Evolutionary conservation across 2,888 invertebrate species (phyloP).

Genomic region (Leucoptera coffeella): DNA sequence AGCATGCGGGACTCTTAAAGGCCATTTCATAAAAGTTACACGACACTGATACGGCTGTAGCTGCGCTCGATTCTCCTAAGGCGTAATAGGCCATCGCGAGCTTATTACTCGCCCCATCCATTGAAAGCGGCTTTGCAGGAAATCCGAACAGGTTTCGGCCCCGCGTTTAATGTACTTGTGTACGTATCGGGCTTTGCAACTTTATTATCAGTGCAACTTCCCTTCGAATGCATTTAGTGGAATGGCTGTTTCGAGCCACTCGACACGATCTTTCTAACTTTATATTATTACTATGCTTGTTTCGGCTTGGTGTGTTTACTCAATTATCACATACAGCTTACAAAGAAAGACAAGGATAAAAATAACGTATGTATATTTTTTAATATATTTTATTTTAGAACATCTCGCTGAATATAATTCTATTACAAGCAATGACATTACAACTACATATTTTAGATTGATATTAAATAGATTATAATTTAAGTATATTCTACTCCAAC

Average conservation of each 20-base stretch:
- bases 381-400: no score
- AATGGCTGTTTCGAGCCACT: constrained; percentile 4
- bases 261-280: no score
- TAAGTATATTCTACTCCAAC: no score
- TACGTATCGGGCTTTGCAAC: constrained; percentile 22
- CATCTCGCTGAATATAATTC: no score
- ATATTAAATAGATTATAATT: no score
- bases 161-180: constrained; percentile 26
- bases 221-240: constrained; percentile 4
- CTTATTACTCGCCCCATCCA: constrained; percentile 47
- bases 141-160: constrained; percentile 45
- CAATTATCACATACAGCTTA: no score
- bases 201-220: constrained; percentile 12
- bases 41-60: constrained; percentile 21
- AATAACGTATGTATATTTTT: no score
- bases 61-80: constrained; percentile 35
- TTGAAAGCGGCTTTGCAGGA: constrained; percentile 48
- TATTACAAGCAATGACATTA: no score
- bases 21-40: constrained; percentile 27
- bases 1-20: constrained; percentile 21
- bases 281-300: no score
- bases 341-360: no score
- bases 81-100: constrained; percentile 46
- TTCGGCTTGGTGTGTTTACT: no score
- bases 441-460: no score